phyloP scores from a whole-genome alignment of 1,140 invertebrate genomes.

The Limonius californicus region DNA sequence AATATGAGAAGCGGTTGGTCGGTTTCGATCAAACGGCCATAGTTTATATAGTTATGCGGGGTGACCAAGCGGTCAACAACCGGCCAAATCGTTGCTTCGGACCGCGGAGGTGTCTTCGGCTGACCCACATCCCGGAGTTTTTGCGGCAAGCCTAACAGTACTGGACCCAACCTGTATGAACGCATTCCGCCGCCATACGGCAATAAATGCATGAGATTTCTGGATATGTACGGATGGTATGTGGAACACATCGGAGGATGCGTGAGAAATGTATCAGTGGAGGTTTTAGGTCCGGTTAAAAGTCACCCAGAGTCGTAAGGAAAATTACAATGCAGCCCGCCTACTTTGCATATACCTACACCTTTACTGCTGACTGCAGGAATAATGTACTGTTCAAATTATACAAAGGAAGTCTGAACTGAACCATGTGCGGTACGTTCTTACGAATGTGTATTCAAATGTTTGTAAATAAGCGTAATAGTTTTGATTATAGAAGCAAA shows the following conservation, averaged over 20 bases:
- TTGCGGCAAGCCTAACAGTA: slow-evolving; percentile 23
- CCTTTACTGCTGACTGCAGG: too few species aligned
- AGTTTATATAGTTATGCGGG: slow-evolving; percentile 30
- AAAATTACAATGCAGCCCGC: too few species aligned
- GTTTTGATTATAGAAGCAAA: too few species aligned
- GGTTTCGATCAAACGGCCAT: slow-evolving; percentile 29
- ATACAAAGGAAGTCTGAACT: too few species aligned
- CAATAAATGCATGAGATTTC: slow-evolving; percentile 4
- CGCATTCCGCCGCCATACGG: slow-evolving; percentile 14
- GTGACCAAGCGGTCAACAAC: slow-evolving; percentile 34
- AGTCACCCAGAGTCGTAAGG: too few species aligned
- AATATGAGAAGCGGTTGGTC: slow-evolving; percentile 16
- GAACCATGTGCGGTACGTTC: too few species aligned
- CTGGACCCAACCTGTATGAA: slow-evolving; percentile 21
- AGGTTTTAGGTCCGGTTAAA: background rate
- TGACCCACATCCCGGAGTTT: slow-evolving; percentile 27
- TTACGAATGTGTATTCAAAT: too few species aligned
- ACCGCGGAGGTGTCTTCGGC: slow-evolving; percentile 22
- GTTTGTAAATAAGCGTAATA: too few species aligned
- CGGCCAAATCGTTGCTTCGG: slow-evolving; percentile 31
- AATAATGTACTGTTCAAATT: too few species aligned
- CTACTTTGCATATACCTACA: too few species aligned
- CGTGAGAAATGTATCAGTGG: background rate
- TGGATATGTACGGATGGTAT: slow-evolving; percentile 6
- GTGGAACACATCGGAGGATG: slow-evolving; percentile 11